A percentile compares a stretch with the other conserved stretches of the same genome.
Conservation (phyloP, 2,888 invertebrate genomes). For the Troides oblongomaculatus region DNA sequence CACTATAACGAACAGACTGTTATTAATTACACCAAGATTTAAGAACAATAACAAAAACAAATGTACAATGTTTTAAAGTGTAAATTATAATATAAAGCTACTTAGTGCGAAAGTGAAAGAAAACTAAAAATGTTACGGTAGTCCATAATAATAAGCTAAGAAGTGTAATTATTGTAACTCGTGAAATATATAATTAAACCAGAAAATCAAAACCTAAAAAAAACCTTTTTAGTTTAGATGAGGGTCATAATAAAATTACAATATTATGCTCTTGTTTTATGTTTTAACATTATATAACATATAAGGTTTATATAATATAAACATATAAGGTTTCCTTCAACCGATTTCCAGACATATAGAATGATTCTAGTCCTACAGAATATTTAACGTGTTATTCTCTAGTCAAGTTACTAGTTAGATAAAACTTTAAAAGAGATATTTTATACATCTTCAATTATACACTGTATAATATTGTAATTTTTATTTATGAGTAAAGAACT, state of each 20-base stretch:
- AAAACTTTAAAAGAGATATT: background rate
- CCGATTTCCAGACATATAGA: background rate
- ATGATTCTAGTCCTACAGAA: constrained; percentile 9
- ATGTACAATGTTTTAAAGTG: constrained; percentile 11
- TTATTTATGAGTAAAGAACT: no score
- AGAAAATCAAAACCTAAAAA: constrained; percentile 1
- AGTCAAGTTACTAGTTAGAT: background rate
- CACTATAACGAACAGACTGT: constrained; percentile 20
- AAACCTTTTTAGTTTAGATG: background rate
- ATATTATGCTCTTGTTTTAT: constrained; percentile 5
- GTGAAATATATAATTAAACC: background rate
- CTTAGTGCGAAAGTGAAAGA: constrained; percentile 12
- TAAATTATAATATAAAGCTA: background rate
- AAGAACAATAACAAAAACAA: constrained; percentile 1
- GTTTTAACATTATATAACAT: background rate
- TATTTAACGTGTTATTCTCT: background rate
- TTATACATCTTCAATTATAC: background rate
- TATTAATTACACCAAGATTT: background rate
- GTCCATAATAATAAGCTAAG: background rate
- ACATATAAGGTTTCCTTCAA: constrained; percentile 1
- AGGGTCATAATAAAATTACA: background rate
- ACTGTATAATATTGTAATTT: background rate
- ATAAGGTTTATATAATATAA: background rate
- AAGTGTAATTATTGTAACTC: background rate
- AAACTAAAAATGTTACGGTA: background rate